Conservation (phyloP, 53 echinoderm and acorn worm species). For the Paracentrotus lividus region DNA sequence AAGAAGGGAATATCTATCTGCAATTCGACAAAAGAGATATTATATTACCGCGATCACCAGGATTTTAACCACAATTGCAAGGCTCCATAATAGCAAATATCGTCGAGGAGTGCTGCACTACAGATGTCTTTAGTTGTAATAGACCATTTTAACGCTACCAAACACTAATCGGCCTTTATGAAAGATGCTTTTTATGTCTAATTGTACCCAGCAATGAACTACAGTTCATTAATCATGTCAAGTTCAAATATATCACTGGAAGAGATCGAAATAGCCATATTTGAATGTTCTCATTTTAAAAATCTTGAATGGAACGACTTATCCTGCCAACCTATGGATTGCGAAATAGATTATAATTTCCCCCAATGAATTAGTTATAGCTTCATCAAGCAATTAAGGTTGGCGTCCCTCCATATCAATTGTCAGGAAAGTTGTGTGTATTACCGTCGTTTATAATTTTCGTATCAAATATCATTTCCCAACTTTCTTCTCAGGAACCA, state of each 20-base stretch:
- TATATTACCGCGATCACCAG: not conserved
- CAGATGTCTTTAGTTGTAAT: slow-evolving; percentile 49
- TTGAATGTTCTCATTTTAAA: not conserved
- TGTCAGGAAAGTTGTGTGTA: too few species aligned
- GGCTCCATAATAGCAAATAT: slow-evolving; percentile 16
- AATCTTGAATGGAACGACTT: not conserved
- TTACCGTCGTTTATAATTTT: too few species aligned
- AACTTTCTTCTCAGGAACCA: too few species aligned
- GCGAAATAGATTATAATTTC: not conserved
- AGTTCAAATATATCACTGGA: not conserved
- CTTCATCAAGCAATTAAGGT: too few species aligned
- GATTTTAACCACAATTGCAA: slow-evolving; percentile 18
- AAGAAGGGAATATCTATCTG: slow-evolving; percentile 39
- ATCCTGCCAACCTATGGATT: not conserved
- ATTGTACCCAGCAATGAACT: not conserved
- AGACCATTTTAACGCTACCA: slow-evolving; percentile 23
- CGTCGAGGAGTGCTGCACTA: not conserved
- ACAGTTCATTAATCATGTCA: not conserved
- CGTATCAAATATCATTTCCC: too few species aligned
- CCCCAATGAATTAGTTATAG: too few species aligned
- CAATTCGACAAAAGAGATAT: slow-evolving; percentile 44
- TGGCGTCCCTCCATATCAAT: too few species aligned
- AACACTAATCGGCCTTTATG: slow-evolving; percentile 9
- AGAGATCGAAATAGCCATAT: not conserved
- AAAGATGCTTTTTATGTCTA: not conserved